Percentiles rank a stretch among this genome's conserved stretches.
Conservation (phyloP, 2,797 vertebrate species). For the Adelosebastes latens region DNA sequence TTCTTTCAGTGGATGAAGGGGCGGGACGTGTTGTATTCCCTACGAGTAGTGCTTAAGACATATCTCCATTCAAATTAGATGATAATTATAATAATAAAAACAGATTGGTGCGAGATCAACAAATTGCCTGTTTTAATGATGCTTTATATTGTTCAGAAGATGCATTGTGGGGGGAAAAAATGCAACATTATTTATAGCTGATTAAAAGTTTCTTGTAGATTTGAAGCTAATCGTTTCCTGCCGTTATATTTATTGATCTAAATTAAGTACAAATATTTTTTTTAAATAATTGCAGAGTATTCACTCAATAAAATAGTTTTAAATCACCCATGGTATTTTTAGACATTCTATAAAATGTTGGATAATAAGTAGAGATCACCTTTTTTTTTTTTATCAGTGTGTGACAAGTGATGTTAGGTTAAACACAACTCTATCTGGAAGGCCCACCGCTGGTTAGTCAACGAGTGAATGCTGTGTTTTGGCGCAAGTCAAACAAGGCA, state of each 20-base stretch:
- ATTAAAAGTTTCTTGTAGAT: not conserved
- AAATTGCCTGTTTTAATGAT: not conserved
- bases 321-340: not conserved
- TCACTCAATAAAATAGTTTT: not conserved
- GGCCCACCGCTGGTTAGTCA: not conserved
- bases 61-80: slow-evolving; percentile 23
- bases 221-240: not conserved
- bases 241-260: not conserved
- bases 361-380: not conserved
- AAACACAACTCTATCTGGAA: not conserved
- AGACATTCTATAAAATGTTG: not conserved
- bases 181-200: not conserved
- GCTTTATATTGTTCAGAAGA: not conserved
- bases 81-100: not conserved
- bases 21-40: slow-evolving; percentile 36
- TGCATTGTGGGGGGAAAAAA: not conserved
- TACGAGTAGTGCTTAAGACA: slow-evolving; percentile 22
- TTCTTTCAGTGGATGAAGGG: slow-evolving; percentile 70
- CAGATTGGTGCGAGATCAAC: not conserved
- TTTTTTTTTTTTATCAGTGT: not conserved
- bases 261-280: not conserved
- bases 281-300: not conserved
- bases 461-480: not conserved
- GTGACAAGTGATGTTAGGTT: not conserved
- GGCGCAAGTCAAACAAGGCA: not conserved